Conservation (phyloP, 2,888 invertebrate species). For the Eristalis arbustorum region DNA sequence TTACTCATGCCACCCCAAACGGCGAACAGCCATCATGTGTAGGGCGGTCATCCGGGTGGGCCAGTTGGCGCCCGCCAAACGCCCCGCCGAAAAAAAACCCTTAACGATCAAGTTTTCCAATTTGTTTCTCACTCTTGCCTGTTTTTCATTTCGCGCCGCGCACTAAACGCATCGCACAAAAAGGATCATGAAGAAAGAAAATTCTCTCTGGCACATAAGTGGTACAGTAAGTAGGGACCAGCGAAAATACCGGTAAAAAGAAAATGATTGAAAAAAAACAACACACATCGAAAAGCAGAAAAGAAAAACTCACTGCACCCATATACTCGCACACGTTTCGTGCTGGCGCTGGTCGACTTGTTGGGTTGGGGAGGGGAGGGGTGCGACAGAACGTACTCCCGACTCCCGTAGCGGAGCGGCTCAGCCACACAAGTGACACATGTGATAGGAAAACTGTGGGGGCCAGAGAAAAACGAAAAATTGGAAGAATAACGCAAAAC, state of each 20-base stretch:
- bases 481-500: slow-evolving; percentile 24
- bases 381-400: slow-evolving; percentile 14
- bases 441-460: slow-evolving; percentile 61
- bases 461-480: slow-evolving; percentile 54
- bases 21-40: slow-evolving; percentile 22
- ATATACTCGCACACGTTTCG: slow-evolving; percentile 39
- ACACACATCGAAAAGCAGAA: slow-evolving; percentile 1
- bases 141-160: slow-evolving; percentile 66
- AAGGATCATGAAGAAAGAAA: slow-evolving; percentile 67
- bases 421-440: slow-evolving; percentile 66
- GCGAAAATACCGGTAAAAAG: slow-evolving; percentile 66
- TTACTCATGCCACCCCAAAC: slow-evolving; percentile 31
- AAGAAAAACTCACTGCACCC: slow-evolving; percentile 46
- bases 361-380: neutral
- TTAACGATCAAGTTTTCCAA: slow-evolving; percentile 71
- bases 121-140: slow-evolving; percentile 68
- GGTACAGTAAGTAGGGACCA: slow-evolving; percentile 67
- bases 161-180: slow-evolving; percentile 69
- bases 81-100: slow-evolving; percentile 32
- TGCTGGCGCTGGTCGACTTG: neutral
- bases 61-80: neutral
- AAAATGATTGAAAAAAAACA: slow-evolving; percentile 54
- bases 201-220: slow-evolving; percentile 62
- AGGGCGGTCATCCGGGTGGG: neutral
- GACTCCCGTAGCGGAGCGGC: slow-evolving; percentile 10